These are phyloP conservation scores for Uloborus plumipes DNA, from an alignment of 2,888 invertebrate species.

Conservation along the genomic window DNA sequence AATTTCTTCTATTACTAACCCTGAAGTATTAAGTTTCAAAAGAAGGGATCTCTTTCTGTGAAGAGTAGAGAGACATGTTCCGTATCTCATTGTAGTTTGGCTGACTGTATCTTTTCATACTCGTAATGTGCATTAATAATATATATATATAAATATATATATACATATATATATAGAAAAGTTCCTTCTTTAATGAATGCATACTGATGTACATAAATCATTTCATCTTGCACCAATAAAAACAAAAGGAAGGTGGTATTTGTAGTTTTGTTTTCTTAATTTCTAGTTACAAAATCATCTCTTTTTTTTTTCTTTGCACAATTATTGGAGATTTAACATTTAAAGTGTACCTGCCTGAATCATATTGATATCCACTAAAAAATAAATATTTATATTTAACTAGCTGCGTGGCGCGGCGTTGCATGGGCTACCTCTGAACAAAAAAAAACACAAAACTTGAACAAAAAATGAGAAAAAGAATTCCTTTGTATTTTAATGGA, in stretches of 20 bases:
- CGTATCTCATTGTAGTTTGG: slow-evolving; percentile 43
- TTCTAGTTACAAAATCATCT: background rate
- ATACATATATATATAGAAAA: slow-evolving; percentile 47
- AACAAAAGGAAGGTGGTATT: slow-evolving; percentile 45
- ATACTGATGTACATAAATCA: slow-evolving; percentile 62
- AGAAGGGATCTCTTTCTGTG: slow-evolving; percentile 5
- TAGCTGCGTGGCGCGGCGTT: too few species aligned
- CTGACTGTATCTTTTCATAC: slow-evolving; percentile 60
- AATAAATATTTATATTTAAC: too few species aligned
- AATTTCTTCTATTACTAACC: too few species aligned
- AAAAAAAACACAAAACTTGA: too few species aligned
- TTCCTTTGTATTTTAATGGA: too few species aligned
- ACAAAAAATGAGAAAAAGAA: too few species aligned
- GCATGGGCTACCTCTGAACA: too few species aligned
- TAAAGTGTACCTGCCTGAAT: too few species aligned
- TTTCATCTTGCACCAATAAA: slow-evolving; percentile 65
- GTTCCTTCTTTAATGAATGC: slow-evolving; percentile 56
- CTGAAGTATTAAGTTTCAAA: too few species aligned
- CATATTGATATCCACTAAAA: too few species aligned
- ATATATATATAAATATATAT: slow-evolving; percentile 50
- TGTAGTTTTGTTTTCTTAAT: slow-evolving; percentile 14
- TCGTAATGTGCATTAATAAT: slow-evolving; percentile 62
- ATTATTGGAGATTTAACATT: too few species aligned
- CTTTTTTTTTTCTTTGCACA: background rate
- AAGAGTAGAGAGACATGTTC: slow-evolving; percentile 27